Conservation (phyloP, 1,140 invertebrate species). For the Linepithema humile region DNA sequence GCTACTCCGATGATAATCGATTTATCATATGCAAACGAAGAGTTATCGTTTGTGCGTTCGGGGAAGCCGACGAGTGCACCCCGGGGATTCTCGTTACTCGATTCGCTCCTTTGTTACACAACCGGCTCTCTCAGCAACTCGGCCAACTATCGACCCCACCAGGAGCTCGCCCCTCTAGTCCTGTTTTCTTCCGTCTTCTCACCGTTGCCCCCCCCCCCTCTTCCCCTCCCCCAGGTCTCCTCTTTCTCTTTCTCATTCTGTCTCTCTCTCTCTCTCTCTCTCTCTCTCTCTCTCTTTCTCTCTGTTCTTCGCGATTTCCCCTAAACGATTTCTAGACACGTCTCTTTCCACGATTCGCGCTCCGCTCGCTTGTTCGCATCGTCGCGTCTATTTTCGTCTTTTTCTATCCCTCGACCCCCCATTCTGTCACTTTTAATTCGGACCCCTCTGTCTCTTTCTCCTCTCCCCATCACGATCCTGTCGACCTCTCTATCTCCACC, state of each 20-base stretch:
- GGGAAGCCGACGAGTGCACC: slow-evolving; percentile 62
- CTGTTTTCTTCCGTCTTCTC: slow-evolving; percentile 55
- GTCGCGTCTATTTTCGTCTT: neutral
- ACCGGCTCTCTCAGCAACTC: slow-evolving; percentile 69
- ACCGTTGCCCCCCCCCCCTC: neutral
- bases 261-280: slow-evolving; percentile 39
- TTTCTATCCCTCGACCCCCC: neutral
- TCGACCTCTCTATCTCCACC: neutral
- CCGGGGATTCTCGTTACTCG: slow-evolving; percentile 64
- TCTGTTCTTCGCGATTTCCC: neutral
- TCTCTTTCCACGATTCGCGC: slow-evolving; percentile 17
- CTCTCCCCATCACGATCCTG: neutral
- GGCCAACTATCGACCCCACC: slow-evolving; percentile 69
- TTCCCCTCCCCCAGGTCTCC: neutral
- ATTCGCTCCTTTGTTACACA: slow-evolving; percentile 72
- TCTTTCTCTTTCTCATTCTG: slow-evolving; percentile 22
- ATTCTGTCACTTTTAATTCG: slow-evolving; percentile 39
- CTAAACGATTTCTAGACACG: too few relatives aligned
- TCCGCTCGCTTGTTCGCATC: neutral
- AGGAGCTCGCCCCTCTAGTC: slow-evolving; percentile 37
- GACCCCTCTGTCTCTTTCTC: neutral
- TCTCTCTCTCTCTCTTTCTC: neutral
- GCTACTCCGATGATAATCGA: neutral
- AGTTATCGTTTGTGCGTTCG: slow-evolving; percentile 2
- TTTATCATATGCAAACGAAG: neutral